phyloP scores from a whole-genome alignment of 1,140 invertebrate genomes.

The Ganaspis sp. region DNA sequence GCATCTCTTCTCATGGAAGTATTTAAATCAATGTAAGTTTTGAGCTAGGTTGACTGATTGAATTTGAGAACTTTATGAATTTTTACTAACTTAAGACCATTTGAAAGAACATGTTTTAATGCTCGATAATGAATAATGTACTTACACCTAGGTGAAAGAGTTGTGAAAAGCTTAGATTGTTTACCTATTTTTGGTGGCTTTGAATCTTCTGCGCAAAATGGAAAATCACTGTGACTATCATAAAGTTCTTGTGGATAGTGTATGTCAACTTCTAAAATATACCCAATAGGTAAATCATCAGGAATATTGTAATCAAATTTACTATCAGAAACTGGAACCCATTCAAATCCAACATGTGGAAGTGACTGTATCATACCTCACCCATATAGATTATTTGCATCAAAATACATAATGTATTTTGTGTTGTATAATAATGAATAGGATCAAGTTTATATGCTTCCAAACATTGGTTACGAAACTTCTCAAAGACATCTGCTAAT shows the following conservation, averaged over 20 bases:
- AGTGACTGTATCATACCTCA: neutral
- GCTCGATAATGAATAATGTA: too few relatives aligned
- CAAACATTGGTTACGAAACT: constrained; percentile 64
- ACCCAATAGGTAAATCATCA: neutral
- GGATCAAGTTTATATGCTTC: constrained; percentile 65
- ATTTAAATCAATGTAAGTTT: neutral
- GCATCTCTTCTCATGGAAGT: neutral
- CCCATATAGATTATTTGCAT: neutral
- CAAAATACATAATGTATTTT: neutral
- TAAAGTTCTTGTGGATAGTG: neutral
- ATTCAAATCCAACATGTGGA: neutral
- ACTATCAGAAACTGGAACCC: neutral
- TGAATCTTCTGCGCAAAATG: too few relatives aligned
- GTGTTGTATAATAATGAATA: constrained; percentile 62
- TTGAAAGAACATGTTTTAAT: too few relatives aligned
- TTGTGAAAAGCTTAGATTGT: too few relatives aligned
- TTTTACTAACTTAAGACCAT: neutral
- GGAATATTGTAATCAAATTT: neutral
- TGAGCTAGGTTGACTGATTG: neutral
- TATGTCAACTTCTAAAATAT: neutral
- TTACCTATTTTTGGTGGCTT: too few relatives aligned
- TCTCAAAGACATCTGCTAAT: constrained; percentile 71
- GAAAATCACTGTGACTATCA: neutral
- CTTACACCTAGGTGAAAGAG: too few relatives aligned
- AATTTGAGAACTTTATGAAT: neutral